A percentile compares a stretch with the other conserved stretches of the same genome.
Conservation (phyloP, 1,140 invertebrate species). For the Drosophila seguyi region DNA sequence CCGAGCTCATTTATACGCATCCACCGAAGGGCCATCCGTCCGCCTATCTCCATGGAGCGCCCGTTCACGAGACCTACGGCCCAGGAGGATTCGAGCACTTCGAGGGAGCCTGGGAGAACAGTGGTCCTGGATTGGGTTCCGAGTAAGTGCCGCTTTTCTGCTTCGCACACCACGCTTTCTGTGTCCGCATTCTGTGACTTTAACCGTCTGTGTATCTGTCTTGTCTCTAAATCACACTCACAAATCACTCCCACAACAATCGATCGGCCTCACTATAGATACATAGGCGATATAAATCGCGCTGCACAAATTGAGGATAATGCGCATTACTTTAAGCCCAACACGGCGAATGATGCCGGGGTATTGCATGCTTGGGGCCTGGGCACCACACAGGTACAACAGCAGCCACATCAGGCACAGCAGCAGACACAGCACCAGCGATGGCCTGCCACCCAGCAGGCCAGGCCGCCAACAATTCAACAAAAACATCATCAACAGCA, state of each 20-base stretch:
- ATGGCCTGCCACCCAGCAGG: conserved; percentile 38
- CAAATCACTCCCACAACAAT: conserved; percentile 28
- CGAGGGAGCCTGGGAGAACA: conserved; percentile 86
- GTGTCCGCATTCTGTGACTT: conserved; percentile 14
- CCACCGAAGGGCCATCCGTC: conserved; percentile 83
- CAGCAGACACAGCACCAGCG: conserved; percentile 45
- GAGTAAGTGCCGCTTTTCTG: conserved; percentile 86
- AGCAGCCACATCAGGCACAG: conserved; percentile 32
- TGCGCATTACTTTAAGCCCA: conserved; percentile 86
- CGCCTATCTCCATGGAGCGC: conserved; percentile 82
- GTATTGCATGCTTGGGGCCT: conserved; percentile 87
- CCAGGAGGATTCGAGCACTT: conserved; percentile 80
- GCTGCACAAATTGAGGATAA: conserved; percentile 86
- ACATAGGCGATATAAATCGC: conserved; percentile 86
- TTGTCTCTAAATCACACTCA: conserved; percentile 51
- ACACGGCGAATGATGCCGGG: conserved; percentile 86
- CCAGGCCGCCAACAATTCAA: conserved; percentile 30
- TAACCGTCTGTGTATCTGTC: conserved; percentile 61
- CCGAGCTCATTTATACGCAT: conserved; percentile 80
- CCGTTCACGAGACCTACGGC: conserved; percentile 73
- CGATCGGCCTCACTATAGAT: conserved; percentile 82
- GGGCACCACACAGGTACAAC: conserved; percentile 70
- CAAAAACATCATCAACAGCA: conserved; percentile 49
- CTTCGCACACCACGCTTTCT: background rate
- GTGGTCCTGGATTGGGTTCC: conserved; percentile 87